Base-by-base conservation (phyloP, 2,888 invertebrate genomes). In the Nomada flava region DNA sequence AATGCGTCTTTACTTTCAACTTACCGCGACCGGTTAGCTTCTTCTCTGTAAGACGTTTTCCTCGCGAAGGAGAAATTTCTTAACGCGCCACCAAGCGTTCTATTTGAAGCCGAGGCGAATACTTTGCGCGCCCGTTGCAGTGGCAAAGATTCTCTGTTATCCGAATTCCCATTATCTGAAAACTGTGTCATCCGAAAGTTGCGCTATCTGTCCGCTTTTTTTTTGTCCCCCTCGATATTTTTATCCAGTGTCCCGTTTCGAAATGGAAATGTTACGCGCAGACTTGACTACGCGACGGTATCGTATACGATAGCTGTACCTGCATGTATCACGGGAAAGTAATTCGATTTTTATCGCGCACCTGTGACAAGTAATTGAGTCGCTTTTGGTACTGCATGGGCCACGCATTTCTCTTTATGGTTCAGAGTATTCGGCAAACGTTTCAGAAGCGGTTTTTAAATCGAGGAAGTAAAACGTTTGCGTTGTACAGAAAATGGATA, bases 1-100 rank as follows among this genome's bases (percentile, higher is more conserved):
- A 63, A 36, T 18, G 36, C 29, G 36, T 67, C 53, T 59, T 78
- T 75, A 76, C 53, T 36, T 62, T 63, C 53, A 62, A 50, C 62
- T 62, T 62, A 62, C n/a, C 55, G n/a, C n/a, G 2, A 0, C 23
- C 13, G 23, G 18, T 7, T 60, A n/a, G 9, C 0, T 36, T 50
- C 23, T 15, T 4, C 10, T 3, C 10, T n/a, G 18, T 10, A 26
- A 3, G 29, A 36, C 47, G 53, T 62, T 29, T 50, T 1, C 4
- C 7, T n/a, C 15, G 59, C 52, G 52, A 26, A 23, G 23, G 20
- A 50, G 11, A 36, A 50, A 76, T 53, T 62, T 53, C 52, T 26
- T 18, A 36, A 36, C 36, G 36, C 36, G 36, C 36, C 36, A 36
- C 36, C 29, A 4, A 0, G n/a, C 0, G 18, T 13, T 11, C 13